Conservation (phyloP, 2,113 vertebrate genomes). For the Notiomystis cincta region DNA sequence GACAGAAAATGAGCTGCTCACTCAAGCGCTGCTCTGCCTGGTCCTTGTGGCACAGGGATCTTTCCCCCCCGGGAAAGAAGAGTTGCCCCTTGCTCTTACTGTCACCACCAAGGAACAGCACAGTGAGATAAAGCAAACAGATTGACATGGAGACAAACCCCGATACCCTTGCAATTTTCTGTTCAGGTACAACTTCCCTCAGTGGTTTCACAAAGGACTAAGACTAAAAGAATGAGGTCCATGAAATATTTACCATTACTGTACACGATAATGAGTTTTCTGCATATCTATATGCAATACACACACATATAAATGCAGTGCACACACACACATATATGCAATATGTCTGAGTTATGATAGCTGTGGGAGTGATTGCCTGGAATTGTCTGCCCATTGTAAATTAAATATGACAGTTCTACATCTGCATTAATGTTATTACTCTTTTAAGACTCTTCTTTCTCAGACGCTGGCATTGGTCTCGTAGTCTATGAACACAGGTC, state of each 20-base stretch:
- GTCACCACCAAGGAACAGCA: neutral
- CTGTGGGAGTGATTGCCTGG: slow-evolving; percentile 54
- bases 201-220: neutral
- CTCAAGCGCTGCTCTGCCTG: neutral
- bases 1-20: neutral
- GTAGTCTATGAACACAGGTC: neutral
- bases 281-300: slow-evolving; percentile 38
- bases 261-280: neutral
- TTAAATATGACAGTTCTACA: slow-evolving; percentile 56
- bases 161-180: neutral
- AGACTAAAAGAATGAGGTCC: neutral
- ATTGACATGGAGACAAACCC: neutral
- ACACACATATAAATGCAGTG: slow-evolving; percentile 17
- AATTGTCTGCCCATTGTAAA: slow-evolving; percentile 50
- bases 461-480: neutral
- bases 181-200: neutral
- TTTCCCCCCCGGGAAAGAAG: fast-evolving
- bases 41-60: neutral
- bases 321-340: neutral
- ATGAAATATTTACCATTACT: slow-evolving; percentile 48
- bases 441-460: slow-evolving; percentile 27
- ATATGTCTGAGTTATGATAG: slow-evolving; percentile 37
- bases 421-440: slow-evolving; percentile 54
- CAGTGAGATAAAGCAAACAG: neutral
- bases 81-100: neutral